A percentile compares a stretch with the other conserved stretches of the same genome.
Conservation (phyloP, 2,888 invertebrate species). For the Aleiodes leptofemur region DNA sequence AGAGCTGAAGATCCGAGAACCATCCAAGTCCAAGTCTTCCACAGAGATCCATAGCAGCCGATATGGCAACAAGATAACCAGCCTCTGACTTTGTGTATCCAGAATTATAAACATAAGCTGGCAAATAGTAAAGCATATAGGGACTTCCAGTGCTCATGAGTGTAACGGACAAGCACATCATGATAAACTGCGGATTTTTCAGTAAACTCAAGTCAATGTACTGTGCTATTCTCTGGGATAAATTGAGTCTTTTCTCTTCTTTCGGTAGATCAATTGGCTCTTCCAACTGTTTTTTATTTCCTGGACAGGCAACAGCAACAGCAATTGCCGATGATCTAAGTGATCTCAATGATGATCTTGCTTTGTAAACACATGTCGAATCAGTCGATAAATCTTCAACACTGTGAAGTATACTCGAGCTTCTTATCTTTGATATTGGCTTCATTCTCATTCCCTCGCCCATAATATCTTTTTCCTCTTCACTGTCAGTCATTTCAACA, state of each 20-base stretch:
- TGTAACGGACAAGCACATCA: conserved; percentile 84
- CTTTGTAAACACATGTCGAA: conserved; percentile 85
- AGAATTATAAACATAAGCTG: conserved; percentile 83
- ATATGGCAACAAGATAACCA: conserved; percentile 85
- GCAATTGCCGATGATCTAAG: conserved; percentile 65
- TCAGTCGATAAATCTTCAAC: conserved; percentile 86
- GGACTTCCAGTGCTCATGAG: conserved; percentile 87
- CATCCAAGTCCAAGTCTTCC: conserved; percentile 85
- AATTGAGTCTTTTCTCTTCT: conserved; percentile 47
- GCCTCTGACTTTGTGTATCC: conserved; percentile 80
- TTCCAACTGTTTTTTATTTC: conserved; percentile 29
- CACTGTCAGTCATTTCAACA: conserved; percentile 74
- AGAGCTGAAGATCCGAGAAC: conserved; percentile 84
- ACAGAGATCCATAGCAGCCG: conserved; percentile 83
- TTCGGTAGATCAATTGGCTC: conserved; percentile 7
- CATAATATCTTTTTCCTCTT: conserved; percentile 78
- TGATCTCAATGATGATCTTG: conserved; percentile 74
- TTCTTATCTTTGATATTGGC: conserved; percentile 81
- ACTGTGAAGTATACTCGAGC: conserved; percentile 84
- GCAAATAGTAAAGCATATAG: conserved; percentile 85
- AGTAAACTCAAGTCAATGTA: conserved; percentile 84
- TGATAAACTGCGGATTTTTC: conserved; percentile 82
- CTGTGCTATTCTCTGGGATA: conserved; percentile 73
- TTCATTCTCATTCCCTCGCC: conserved; percentile 78
- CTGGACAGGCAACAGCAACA: conserved; percentile 53